Evolutionary conservation across 2,888 invertebrate genomes (phyloP).

Genomic region (Smittia sp.): DNA sequence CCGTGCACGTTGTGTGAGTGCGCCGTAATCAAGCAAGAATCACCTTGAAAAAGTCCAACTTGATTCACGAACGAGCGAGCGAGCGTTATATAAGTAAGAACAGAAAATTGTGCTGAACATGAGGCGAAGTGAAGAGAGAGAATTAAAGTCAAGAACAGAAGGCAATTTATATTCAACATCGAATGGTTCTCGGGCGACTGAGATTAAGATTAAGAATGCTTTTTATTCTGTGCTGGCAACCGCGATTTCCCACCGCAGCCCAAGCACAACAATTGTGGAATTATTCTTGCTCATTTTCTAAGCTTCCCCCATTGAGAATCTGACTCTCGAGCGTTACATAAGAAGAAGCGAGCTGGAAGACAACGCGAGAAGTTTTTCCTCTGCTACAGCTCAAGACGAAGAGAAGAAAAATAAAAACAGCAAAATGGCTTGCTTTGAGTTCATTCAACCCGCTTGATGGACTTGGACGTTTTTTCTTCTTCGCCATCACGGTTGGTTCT

Average conservation of each 20-base stretch:
- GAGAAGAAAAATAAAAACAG: neutral
- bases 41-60: slow-evolving; percentile 13
- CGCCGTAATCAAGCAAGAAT: slow-evolving; percentile 30
- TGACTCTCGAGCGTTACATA: slow-evolving; percentile 5
- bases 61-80: neutral
- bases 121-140: neutral
- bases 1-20: no score
- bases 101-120: neutral
- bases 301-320: neutral
- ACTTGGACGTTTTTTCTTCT: neutral
- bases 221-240: neutral
- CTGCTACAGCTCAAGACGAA: neutral
- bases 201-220: slow-evolving; percentile 5
- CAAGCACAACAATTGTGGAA: slow-evolving; percentile 7
- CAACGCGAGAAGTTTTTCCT: neutral
- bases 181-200: neutral
- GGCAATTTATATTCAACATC: slow-evolving; percentile 34
- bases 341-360: slow-evolving; percentile 21
- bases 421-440: slow-evolving; percentile 39
- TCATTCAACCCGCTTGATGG: slow-evolving; percentile 30
- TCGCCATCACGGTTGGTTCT: neutral
- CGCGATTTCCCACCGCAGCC: slow-evolving; percentile 1
- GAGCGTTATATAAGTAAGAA: slow-evolving; percentile 12
- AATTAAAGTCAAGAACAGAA: slow-evolving; percentile 39
- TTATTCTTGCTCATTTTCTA: neutral